These are phyloP conservation scores for Globodera rostochiensis DNA, from an alignment of 1,140 invertebrate genomes.

Conservation along the genomic window DNA sequence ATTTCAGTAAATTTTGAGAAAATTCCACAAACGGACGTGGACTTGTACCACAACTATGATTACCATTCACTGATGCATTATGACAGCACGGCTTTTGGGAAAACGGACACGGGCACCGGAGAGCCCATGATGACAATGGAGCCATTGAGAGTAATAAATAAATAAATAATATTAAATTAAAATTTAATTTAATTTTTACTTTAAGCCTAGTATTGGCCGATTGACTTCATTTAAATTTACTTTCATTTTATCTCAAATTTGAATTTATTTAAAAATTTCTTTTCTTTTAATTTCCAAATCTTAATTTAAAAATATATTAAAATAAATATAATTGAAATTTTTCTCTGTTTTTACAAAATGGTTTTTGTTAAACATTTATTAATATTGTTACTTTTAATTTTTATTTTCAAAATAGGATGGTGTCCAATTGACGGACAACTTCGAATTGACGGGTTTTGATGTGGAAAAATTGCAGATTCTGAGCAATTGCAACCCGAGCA, in stretches of 20 bases:
- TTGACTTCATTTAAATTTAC: no score
- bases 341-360: background rate
- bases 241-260: no score
- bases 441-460: constrained; percentile 40
- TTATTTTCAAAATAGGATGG: background rate
- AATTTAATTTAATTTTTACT: no score
- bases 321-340: background rate
- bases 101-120: constrained; percentile 28
- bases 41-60: constrained; percentile 43
- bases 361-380: constrained; percentile 6
- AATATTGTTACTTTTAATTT: no score
- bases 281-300: no score
- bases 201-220: no score
- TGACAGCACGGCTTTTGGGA: constrained; percentile 42
- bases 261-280: no score
- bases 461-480: constrained; percentile 42
- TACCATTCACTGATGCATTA: constrained; percentile 48
- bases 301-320: no score
- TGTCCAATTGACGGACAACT: constrained; percentile 36
- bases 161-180: no score
- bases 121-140: constrained; percentile 41
- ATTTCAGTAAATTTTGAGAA: constrained; percentile 40
- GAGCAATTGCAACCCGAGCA: constrained; percentile 32
- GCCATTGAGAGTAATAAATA: constrained; percentile 33
- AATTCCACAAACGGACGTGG: constrained; percentile 39